phyloP scores from a whole-genome alignment of 2,797 vertebrate genomes.

The Microcaecilia unicolor region DNA sequence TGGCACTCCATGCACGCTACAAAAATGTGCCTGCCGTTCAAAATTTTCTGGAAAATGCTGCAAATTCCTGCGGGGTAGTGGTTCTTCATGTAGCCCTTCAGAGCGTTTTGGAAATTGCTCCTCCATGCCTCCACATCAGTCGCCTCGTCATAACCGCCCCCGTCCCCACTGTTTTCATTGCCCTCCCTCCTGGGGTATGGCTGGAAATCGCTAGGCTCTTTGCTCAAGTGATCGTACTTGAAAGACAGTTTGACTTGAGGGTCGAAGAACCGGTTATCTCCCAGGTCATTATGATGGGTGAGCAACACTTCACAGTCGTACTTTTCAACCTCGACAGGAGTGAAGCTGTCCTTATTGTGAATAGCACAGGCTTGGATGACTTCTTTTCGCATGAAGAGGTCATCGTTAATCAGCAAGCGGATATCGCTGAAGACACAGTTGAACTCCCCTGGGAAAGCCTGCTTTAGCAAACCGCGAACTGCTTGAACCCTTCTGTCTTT shows the following conservation, averaged over 20 bases:
- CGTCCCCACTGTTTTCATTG: background rate
- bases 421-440: conserved; percentile 4
- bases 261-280: conserved; percentile 16
- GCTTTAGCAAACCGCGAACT: background rate
- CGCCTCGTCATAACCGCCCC: no score
- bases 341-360: conserved; percentile 23
- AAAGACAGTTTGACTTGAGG: conserved; percentile 30
- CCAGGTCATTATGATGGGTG: conserved; percentile 6
- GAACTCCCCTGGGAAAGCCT: conserved; percentile 12
- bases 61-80: conserved; percentile 10
- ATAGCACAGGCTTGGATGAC: conserved; percentile 2
- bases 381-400: conserved; percentile 16
- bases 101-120: conserved; percentile 1
- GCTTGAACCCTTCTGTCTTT: background rate
- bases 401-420: conserved; percentile 5
- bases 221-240: conserved; percentile 19
- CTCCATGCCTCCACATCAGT: conserved; percentile 12
- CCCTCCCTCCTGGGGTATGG: background rate
- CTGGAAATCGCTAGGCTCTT: conserved; percentile 1
- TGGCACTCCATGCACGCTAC: conserved; percentile 25
- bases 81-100: background rate
- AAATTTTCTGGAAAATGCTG: conserved; percentile 13
- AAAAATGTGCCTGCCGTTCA: conserved; percentile 7
- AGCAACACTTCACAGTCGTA: conserved; percentile 3
- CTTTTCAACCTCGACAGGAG: background rate